Percentiles rank a stretch among this genome's conserved stretches.
Conservation (phyloP, 1,140 invertebrate genomes). For the Aphelinus atriplicis region DNA sequence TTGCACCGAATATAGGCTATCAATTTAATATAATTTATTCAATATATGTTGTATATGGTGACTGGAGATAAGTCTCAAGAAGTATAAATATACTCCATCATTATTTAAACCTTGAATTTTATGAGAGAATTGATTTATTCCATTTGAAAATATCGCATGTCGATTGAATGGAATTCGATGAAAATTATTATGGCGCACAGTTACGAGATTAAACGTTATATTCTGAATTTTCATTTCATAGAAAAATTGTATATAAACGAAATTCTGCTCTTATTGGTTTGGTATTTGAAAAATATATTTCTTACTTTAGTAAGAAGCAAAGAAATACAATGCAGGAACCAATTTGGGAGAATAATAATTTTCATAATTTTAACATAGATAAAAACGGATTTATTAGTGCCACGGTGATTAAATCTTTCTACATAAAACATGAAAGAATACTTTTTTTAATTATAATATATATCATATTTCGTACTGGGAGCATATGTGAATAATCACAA, state of each 20-base stretch:
- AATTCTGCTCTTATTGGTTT: constrained; percentile 22
- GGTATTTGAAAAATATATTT: constrained; percentile 43
- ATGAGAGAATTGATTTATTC: constrained; percentile 22
- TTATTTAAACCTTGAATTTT: constrained; percentile 20
- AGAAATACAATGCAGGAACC: constrained; percentile 17
- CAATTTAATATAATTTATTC: constrained; percentile 39
- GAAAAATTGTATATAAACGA: constrained; percentile 29
- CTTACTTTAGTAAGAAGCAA: constrained; percentile 14
- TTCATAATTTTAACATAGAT: constrained; percentile 24
- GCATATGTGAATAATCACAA: constrained; percentile 19
- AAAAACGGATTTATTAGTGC: constrained; percentile 13
- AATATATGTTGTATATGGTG: constrained; percentile 27
- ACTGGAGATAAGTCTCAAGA: constrained; percentile 23
- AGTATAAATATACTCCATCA: constrained; percentile 16
- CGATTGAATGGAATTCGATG: constrained; percentile 13
- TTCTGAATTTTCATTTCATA: constrained; percentile 14
- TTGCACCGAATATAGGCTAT: constrained; percentile 34
- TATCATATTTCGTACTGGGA: constrained; percentile 27
- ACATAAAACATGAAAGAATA: constrained; percentile 23
- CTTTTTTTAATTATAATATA: constrained; percentile 31
- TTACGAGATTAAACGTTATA: not conserved
- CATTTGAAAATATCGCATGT: not conserved
- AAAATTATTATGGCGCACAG: not conserved
- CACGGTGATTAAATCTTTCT: constrained; percentile 31
- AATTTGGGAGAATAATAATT: constrained; percentile 27